These are phyloP conservation scores for Hyperopisus bebe DNA, from an alignment of 2,113 vertebrate species.

Conservation along the genomic window DNA sequence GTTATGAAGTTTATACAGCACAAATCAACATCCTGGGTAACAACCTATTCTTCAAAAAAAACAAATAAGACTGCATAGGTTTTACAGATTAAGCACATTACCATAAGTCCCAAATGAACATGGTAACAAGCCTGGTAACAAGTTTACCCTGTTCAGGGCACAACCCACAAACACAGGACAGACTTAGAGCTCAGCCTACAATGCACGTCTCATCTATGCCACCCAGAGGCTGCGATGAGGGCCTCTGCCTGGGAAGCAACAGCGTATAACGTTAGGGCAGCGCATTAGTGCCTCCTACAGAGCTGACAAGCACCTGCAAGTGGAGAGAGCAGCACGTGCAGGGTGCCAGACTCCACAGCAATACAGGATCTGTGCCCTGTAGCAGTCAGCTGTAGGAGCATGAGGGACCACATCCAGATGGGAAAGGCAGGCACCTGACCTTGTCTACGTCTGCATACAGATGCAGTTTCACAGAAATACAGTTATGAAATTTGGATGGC, in stretches of 20 bases:
- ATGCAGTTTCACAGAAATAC: neutral
- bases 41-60: neutral
- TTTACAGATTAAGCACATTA: neutral
- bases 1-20: neutral
- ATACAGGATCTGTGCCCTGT: neutral
- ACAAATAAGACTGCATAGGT: neutral
- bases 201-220: neutral
- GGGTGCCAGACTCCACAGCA: neutral
- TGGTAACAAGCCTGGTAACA: neutral
- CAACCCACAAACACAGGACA: neutral
- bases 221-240: conserved; percentile 2
- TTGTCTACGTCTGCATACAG: neutral
- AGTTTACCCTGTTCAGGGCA: neutral
- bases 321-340: neutral
- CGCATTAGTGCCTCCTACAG: conserved; percentile 2
- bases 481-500: neutral
- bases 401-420: neutral
- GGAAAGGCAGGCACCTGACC: neutral
- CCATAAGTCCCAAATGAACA: neutral
- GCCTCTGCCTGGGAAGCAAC: neutral
- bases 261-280: neutral
- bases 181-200: neutral
- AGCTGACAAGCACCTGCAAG: neutral
- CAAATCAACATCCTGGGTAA: neutral
- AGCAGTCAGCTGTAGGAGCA: neutral